Base-by-base conservation (phyloP, 2,888 invertebrate genomes). In the Drosophila dives region DNA sequence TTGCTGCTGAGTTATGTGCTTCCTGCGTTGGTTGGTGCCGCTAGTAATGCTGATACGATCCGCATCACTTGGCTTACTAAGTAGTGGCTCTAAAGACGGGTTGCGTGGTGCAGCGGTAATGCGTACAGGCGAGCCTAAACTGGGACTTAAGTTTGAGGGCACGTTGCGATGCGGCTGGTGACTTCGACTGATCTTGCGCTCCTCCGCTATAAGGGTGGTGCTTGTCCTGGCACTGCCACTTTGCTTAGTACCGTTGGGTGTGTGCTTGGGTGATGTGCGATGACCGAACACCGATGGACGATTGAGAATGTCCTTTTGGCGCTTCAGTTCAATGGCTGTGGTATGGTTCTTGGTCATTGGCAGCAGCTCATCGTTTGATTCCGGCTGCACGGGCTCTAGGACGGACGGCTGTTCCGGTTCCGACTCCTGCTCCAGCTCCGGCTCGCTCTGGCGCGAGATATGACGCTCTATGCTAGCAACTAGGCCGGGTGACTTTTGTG, bases 341-440 rank as follows among this genome's bases (percentile, higher is more conserved):
- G 92, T 90, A 50, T 92, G 92, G 6, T 79, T 77, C 67, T 90
- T 86, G 12, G 90, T 75, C 91, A 96, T 96, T 0, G 96, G 96
- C 92, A 95, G 95, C 58, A 95, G 94, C 0, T 96, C 95, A n/a
- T 95, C 95, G 80, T 95, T 95, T 53, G 95, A 95, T 54, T 95
- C 73, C 61, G 66, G 59, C 32, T 76, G 65, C 6, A 74, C 83
- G 8, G 55, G 58, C 20, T 76, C 77, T 20, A 42, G 17, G 12
- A 90, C 86, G 7, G 68, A 75, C 32, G 78, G 71, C 33, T 70
- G 77, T 49, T 83, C 76, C 6, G 85, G 78, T 54, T 86, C 80
- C 11, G 88, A 82, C 10, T 89, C 83, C 56, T 68, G 72, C 0
- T 72, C 77, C 3, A 85, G 75, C 48, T 90, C 91, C 0, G 87